A percentile compares a stretch with the other conserved stretches of the same genome.
phyloP scores from a whole-genome alignment of 2,797 vertebrate genomes.

The Xiphophorus birchmanni region DNA sequence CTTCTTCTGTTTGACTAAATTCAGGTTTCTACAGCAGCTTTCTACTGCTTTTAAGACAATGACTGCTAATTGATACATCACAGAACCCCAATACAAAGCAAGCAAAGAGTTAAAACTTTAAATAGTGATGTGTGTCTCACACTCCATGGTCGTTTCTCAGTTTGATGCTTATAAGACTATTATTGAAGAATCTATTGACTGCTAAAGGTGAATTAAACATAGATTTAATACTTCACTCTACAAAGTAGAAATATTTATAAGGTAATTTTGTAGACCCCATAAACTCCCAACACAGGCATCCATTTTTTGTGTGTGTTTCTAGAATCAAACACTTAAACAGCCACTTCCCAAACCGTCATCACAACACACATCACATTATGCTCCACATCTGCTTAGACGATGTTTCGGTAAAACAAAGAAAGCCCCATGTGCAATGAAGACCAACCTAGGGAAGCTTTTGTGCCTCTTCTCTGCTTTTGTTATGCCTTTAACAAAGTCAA shows the following conservation, averaged over 20 bases:
- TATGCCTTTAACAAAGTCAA: constrained; percentile 65
- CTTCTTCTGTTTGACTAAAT: neutral
- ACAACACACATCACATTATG: constrained; percentile 10
- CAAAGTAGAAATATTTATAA: neutral
- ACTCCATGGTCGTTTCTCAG: neutral
- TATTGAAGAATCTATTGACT: neutral
- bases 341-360: constrained; percentile 23
- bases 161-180: constrained; percentile 45
- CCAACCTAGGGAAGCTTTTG: constrained; percentile 37
- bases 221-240: neutral
- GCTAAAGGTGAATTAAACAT: neutral
- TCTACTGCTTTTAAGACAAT: neutral
- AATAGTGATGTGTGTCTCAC: neutral
- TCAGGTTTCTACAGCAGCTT: neutral
- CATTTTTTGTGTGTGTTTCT: neutral
- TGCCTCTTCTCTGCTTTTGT: constrained; percentile 45
- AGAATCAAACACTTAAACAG: constrained; percentile 2
- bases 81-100: neutral
- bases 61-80: neutral
- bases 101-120: neutral
- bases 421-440: constrained; percentile 29
- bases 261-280: neutral
- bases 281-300: neutral
- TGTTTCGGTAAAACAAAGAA: constrained; percentile 18
- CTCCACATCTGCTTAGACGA: constrained; percentile 12